phyloP scores from a whole-genome alignment of 1,140 invertebrate species.

The Hyles vespertilio region DNA sequence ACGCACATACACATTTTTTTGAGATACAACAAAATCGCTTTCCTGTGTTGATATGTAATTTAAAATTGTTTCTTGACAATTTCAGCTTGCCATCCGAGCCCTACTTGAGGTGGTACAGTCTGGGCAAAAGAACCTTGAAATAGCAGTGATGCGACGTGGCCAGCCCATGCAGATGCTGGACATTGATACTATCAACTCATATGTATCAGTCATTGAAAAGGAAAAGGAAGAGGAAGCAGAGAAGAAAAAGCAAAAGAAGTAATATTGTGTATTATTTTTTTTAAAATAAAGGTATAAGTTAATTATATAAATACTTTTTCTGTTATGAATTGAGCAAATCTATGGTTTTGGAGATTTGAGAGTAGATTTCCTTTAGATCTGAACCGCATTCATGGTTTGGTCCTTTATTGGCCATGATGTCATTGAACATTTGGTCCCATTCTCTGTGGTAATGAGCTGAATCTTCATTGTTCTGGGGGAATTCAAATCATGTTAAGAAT shows the following conservation, averaged over 20 bases:
- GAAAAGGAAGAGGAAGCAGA: conserved; percentile 98
- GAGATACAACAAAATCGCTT: too few species aligned
- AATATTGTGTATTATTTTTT: conserved; percentile 60
- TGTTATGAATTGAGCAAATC: conserved; percentile 63
- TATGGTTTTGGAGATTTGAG: conserved; percentile 67
- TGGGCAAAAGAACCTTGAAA: conserved; percentile 98
- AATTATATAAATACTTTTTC: conserved; percentile 15
- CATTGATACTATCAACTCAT: conserved; percentile 92
- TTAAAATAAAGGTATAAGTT: conserved; percentile 46
- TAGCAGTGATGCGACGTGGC: conserved; percentile 94
- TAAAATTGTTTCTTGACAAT: not conserved
- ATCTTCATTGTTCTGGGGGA: conserved; percentile 46
- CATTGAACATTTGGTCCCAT: conserved; percentile 72
- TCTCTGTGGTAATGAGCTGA: conserved; percentile 57
- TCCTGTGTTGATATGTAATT: too few species aligned
- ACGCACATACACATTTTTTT: too few species aligned
- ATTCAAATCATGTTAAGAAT: conserved; percentile 16
- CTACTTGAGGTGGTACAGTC: conserved; percentile 98
- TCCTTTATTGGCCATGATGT: conserved; percentile 58
- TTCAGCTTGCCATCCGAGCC: conserved; percentile 94
- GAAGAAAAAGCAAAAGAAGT: conserved; percentile 97
- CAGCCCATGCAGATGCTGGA: conserved; percentile 92
- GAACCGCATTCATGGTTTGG: conserved; percentile 57
- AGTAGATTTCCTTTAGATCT: conserved; percentile 68
- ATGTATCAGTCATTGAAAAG: conserved; percentile 96